Evolutionary conservation across 2,888 invertebrate species (phyloP).

Genomic region (Argyresthia goedartella): DNA sequence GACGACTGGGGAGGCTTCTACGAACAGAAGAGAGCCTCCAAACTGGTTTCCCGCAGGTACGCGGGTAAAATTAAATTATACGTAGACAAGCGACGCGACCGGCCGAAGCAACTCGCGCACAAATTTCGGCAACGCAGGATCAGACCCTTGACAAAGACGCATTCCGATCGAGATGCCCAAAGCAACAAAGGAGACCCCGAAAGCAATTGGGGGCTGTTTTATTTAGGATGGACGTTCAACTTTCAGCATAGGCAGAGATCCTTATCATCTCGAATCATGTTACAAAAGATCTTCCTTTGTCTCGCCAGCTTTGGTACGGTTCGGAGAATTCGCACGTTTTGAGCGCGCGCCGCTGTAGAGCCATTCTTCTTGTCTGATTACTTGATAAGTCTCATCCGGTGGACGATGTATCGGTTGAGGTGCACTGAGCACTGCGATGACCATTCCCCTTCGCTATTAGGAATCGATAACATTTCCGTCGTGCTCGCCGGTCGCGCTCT

Average conservation of each 20-base stretch:
- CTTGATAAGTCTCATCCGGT: slow-evolving; percentile 4
- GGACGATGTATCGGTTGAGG: background rate
- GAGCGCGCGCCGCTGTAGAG: background rate
- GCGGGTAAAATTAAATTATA: slow-evolving; percentile 60
- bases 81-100: slow-evolving; percentile 40
- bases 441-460: slow-evolving; percentile 22
- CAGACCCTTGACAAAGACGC: slow-evolving; percentile 46
- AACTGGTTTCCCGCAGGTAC: slow-evolving; percentile 64
- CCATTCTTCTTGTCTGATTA: background rate
- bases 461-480: slow-evolving; percentile 38
- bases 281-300: background rate
- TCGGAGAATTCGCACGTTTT: slow-evolving; percentile 1
- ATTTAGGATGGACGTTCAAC: background rate
- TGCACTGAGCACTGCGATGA: slow-evolving; percentile 13
- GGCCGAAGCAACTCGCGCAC: slow-evolving; percentile 20
- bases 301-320: background rate
- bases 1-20: slow-evolving; percentile 28
- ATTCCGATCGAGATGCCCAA: slow-evolving; percentile 40
- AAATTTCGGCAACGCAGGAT: slow-evolving; percentile 41
- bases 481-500: slow-evolving; percentile 39
- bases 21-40: slow-evolving; percentile 33
- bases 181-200: slow-evolving; percentile 22
- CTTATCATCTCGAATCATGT: slow-evolving; percentile 15
- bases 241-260: background rate
- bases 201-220: background rate